Conservation (phyloP, 2,888 invertebrate genomes). For the Leuctra nigra region DNA sequence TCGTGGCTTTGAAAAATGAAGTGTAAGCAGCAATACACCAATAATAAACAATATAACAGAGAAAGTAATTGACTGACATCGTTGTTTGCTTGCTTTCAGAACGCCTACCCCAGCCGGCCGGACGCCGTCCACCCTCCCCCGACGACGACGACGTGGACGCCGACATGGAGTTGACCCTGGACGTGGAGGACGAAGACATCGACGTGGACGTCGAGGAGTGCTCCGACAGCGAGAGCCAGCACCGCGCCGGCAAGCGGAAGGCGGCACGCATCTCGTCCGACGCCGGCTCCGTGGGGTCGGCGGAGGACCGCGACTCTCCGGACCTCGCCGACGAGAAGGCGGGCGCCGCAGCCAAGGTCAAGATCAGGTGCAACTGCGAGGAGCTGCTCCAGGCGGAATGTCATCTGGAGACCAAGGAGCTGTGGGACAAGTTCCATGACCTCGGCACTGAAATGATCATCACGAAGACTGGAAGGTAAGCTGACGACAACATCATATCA, state of each 20-base stretch:
- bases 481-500: too few species aligned
- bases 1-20: too few species aligned
- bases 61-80: too few species aligned
- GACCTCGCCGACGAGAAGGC: slow-evolving; percentile 27
- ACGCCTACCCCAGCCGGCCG: slow-evolving; percentile 19
- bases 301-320: slow-evolving; percentile 25
- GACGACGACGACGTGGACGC: slow-evolving; percentile 15
- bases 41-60: too few species aligned
- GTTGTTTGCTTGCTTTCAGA: slow-evolving; percentile 1
- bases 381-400: slow-evolving; percentile 59
- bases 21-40: too few species aligned
- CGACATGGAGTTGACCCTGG: slow-evolving; percentile 2
- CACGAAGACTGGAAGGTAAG: slow-evolving; percentile 74
- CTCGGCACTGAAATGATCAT: slow-evolving; percentile 81
- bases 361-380: slow-evolving; percentile 58
- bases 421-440: slow-evolving; percentile 75
- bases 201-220: slow-evolving; percentile 67
- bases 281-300: slow-evolving; percentile 25
- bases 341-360: slow-evolving; percentile 37
- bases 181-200: slow-evolving; percentile 51
- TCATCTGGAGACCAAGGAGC: slow-evolving; percentile 70
- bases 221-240: slow-evolving; percentile 51
- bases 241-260: slow-evolving; percentile 18
- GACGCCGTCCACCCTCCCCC: slow-evolving; percentile 39
- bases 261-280: slow-evolving; percentile 19